Evolutionary conservation across 2,113 vertebrate genomes (phyloP), one percentile per base, ranked within the genome.

Genomic region (Carassius auratus): DNA sequence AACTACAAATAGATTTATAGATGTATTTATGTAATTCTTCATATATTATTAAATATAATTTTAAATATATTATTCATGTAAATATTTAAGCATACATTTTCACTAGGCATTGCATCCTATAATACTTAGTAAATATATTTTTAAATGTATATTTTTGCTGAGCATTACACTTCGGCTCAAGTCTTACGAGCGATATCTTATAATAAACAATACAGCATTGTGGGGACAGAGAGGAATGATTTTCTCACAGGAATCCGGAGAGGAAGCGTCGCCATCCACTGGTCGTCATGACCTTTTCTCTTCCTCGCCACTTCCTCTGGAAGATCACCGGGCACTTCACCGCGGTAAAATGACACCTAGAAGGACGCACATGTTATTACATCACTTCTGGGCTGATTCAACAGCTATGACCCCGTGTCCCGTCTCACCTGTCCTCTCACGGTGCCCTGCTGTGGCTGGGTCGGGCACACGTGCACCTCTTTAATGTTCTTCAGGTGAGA

Each of bases 281-380:
- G 93, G 81, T 91, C 91, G 33, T 97, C 95, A 0, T 87, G 84
- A 42, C 94, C 96, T 91, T 95, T 98, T 86, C 95, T 95, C 91
- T 94, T 98, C 86, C 90, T 94, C 26, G 91, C 94, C 52, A 96
- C 94, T 88, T 96, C 97, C 89, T 95, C 93, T 23, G 98, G 96
- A 3, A 98, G 87, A 82, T 88, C 90, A 8, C 84, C 82, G 0
- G 97, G 96, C 90, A 97, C 90, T 10, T 95, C 92, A 0, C 96
- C 98, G 90, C 98, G 93, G 87, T 99, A 99, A 92, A 99, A 99
- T 8, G 98, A 99, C 82, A 99, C 98, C 98, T 99, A 90, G 3
- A 74, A 79, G 36, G 81, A 48, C 30, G 42, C 61, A n/a, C 76
- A 26, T 19, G 2, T 33, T 19, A 55, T 26, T 30, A 52, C 8